A percentile compares a stretch with the other conserved stretches of the same genome.
Evolutionary conservation across 2,113 vertebrate genomes (phyloP).

Genomic region (Gavia stellata): DNA sequence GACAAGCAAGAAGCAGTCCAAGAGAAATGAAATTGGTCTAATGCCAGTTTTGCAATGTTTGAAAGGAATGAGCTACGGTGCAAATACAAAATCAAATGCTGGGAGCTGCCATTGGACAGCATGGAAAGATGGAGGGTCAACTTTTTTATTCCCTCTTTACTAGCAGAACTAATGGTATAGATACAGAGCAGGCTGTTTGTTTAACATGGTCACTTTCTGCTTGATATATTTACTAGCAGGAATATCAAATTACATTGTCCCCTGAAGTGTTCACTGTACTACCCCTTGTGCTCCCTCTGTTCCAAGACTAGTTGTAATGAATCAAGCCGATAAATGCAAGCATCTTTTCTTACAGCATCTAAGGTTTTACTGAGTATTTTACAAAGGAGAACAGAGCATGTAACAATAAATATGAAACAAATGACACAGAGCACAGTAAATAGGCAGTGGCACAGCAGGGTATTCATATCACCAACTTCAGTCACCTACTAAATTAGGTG

Average conservation of each 20-base stretch:
- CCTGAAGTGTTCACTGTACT: not conserved
- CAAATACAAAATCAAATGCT: not conserved
- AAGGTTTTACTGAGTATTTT: not conserved
- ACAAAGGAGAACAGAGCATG: not conserved
- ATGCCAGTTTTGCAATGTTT: not conserved
- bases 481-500: not conserved
- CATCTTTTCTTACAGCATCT: not conserved
- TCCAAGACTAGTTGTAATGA: not conserved
- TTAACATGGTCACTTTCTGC: not conserved
- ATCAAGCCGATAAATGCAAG: not conserved
- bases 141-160: not conserved
- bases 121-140: not conserved
- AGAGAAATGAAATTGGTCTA: not conserved
- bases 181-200: not conserved
- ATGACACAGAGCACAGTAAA: not conserved
- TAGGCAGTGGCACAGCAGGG: not conserved
- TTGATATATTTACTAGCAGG: slow-evolving; percentile 15
- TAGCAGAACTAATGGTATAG: not conserved
- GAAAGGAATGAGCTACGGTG: not conserved
- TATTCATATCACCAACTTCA: not conserved
- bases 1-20: not conserved
- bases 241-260: slow-evolving; percentile 13
- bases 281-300: not conserved
- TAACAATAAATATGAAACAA: not conserved
- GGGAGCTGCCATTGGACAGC: not conserved